Evolutionary conservation across 1,140 invertebrate genomes (phyloP).

Genomic region (Myzus persicae): DNA sequence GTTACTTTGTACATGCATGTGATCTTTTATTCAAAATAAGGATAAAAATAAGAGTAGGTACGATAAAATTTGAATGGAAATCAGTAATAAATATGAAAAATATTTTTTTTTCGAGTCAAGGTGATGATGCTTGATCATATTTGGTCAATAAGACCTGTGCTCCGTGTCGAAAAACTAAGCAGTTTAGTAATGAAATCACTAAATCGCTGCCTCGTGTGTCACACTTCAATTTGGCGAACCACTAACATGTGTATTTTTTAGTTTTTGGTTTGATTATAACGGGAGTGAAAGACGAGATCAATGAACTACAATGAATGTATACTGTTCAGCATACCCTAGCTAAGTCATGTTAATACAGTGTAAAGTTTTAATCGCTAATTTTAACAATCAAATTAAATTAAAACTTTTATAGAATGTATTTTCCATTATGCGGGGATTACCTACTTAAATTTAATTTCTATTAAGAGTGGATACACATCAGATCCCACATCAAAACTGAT

Average conservation of each 20-base stretch:
- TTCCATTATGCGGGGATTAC: not conserved
- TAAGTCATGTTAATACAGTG: not conserved
- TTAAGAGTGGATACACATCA: not conserved
- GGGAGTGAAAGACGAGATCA: not conserved
- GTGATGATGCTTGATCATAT: no score
- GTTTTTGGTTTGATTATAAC: not conserved
- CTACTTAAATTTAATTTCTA: not conserved
- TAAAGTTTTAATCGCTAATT: slow-evolving; percentile 3
- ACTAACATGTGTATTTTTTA: not conserved
- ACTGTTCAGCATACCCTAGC: not conserved
- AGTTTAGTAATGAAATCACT: no score
- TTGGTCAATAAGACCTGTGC: no score
- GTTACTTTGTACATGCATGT: not conserved
- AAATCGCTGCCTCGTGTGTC: no score
- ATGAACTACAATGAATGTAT: not conserved
- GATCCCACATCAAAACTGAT: not conserved
- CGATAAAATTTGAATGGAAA: not conserved
- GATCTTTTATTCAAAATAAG: no score
- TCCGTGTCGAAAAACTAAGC: no score
- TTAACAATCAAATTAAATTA: not conserved
- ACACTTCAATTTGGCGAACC: not conserved
- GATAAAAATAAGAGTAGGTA: not conserved
- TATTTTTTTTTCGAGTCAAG: no score
- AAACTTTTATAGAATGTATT: slow-evolving; percentile 5
- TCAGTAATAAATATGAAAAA: not conserved